Percentiles rank a stretch among this genome's conserved stretches.
These are phyloP conservation scores for Cisticola juncidis DNA, from an alignment of 2,113 vertebrate species.

Conservation along the genomic window DNA sequence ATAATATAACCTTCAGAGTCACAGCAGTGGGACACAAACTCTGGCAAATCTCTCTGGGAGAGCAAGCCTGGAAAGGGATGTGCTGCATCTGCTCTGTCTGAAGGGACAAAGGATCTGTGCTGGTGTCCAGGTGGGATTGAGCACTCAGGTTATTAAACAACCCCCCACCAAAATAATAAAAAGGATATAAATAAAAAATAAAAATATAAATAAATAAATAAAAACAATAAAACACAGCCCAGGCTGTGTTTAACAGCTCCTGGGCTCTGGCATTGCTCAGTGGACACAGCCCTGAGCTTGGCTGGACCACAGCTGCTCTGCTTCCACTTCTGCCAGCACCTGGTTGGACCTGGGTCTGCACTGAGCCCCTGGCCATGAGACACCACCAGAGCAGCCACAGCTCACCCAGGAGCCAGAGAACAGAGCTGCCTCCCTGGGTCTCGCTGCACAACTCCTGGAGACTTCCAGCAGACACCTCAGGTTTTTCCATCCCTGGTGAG, in stretches of 20 bases:
- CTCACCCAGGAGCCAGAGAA: neutral
- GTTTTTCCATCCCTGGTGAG: neutral
- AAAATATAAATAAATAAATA: no score
- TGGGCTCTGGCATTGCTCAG: neutral
- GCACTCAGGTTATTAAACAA: neutral
- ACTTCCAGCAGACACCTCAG: neutral
- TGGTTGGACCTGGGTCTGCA: neutral
- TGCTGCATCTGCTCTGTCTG: neutral
- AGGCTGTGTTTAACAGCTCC: neutral
- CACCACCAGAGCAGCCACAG: neutral
- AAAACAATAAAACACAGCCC: no score
- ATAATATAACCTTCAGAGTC: neutral
- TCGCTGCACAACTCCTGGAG: neutral
- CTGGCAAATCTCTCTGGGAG: neutral
- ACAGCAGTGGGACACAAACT: neutral
- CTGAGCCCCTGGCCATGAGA: accelerated
- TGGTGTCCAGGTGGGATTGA: neutral
- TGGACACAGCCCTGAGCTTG: accelerated
- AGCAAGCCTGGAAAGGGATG: neutral
- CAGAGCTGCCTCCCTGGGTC: neutral
- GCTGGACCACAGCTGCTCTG: neutral
- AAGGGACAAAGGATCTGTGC: neutral
- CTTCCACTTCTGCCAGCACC: neutral
- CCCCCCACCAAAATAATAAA: neutral
- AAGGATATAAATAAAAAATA: no score